Conservation (phyloP, 1,140 invertebrate genomes). For the Bombus huntii region DNA sequence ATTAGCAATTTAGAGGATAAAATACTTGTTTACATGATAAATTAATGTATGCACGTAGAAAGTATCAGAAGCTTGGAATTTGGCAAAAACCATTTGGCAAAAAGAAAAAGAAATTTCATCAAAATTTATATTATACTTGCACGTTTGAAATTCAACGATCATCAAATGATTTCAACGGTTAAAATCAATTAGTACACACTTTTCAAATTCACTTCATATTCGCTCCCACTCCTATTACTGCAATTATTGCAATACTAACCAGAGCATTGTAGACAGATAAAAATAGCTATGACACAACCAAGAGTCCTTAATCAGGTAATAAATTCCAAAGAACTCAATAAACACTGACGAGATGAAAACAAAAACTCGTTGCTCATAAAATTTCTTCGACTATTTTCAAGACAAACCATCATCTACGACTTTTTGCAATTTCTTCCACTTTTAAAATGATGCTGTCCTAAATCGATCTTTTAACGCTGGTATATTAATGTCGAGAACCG, state of each 20-base stretch:
- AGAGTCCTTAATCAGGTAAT: neutral
- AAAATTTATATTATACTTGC: neutral
- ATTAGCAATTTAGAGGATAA: neutral
- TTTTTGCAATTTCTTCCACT: neutral
- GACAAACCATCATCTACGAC: neutral
- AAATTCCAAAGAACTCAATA: neutral
- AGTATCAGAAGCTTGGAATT: neutral
- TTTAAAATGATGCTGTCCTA: neutral
- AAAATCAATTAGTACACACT: too few species aligned
- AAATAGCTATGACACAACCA: neutral
- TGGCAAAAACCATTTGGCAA: neutral
- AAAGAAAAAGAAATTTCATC: neutral
- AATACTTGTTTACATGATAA: neutral
- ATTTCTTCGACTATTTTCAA: neutral
- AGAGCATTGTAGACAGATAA: neutral
- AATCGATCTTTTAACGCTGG: neutral
- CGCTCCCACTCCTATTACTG: neutral
- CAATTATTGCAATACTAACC: neutral
- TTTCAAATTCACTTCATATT: too few species aligned
- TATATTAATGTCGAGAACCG: neutral
- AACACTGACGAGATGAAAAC: neutral
- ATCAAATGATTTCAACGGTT: too few species aligned
- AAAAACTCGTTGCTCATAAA: neutral
- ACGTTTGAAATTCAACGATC: neutral
- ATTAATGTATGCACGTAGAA: neutral